Evolutionary conservation across 2,113 vertebrate genomes (phyloP).

Genomic region (Verasper variegatus): DNA sequence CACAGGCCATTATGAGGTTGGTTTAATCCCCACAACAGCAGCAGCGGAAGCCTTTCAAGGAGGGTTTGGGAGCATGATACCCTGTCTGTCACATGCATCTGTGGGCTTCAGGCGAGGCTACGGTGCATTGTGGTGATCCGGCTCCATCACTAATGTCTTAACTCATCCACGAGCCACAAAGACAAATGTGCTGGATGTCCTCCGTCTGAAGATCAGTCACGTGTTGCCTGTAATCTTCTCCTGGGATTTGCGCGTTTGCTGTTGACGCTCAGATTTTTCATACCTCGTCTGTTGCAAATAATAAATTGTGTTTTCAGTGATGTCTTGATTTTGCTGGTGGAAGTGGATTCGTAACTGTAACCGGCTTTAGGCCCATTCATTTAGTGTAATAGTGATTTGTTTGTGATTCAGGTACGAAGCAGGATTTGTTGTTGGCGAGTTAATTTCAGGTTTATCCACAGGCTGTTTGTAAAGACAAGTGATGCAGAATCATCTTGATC

Average conservation of each 20-base stretch:
- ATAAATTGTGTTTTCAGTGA: slow-evolving; percentile 27
- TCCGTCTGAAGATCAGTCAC: slow-evolving; percentile 56
- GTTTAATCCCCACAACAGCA: slow-evolving; percentile 75
- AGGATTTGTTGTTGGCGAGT: too few relatives aligned
- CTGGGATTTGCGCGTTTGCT: slow-evolving; percentile 21
- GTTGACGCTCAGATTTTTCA: slow-evolving; percentile 17
- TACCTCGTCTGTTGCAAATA: slow-evolving; percentile 14
- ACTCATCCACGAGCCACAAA: slow-evolving; percentile 55
- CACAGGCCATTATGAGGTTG: slow-evolving; percentile 78
- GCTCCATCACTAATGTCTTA: slow-evolving; percentile 69
- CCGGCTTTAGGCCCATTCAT: neutral
- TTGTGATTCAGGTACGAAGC: neutral
- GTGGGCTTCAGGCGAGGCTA: slow-evolving; percentile 56
- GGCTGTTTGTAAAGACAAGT: neutral
- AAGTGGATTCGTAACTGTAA: neutral
- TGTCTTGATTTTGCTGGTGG: slow-evolving; percentile 17
- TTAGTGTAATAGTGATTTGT: neutral
- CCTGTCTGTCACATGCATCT: slow-evolving; percentile 73
- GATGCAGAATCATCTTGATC: neutral
- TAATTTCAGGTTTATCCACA: neutral
- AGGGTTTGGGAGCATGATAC: slow-evolving; percentile 74
- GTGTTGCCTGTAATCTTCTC: slow-evolving; percentile 47
- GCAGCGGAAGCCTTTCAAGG: slow-evolving; percentile 71
- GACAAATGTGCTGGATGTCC: slow-evolving; percentile 61
- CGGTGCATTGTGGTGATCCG: slow-evolving; percentile 58